A percentile compares a stretch with the other conserved stretches of the same genome.
Evolutionary conservation across 2,888 invertebrate species (phyloP).

Genomic region (Oligia fasciuncula): DNA sequence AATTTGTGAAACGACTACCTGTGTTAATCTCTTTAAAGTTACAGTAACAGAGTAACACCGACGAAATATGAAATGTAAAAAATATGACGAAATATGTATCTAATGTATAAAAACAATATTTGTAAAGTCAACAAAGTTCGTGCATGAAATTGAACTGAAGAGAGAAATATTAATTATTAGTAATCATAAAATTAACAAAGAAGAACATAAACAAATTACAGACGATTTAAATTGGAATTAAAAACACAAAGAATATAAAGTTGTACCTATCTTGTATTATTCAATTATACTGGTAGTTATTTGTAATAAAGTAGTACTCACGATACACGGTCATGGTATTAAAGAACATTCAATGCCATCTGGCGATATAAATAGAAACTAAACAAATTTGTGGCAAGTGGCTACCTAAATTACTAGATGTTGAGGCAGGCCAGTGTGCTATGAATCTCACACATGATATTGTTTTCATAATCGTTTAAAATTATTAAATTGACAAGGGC

Average conservation of each 20-base stretch:
- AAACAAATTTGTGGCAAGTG: neutral
- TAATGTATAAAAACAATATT: neutral
- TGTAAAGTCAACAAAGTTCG: neutral
- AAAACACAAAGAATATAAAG: slow-evolving; percentile 1
- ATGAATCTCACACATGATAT: slow-evolving; percentile 29
- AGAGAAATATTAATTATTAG: slow-evolving; percentile 1
- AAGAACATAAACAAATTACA: neutral
- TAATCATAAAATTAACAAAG: slow-evolving; percentile 4
- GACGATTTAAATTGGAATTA: neutral
- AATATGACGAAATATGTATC: no score
- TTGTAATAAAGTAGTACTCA: no score
- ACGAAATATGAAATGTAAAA: neutral
- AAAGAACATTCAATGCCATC: slow-evolving; percentile 42
- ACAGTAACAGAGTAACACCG: slow-evolving; percentile 6
- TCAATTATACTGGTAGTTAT: slow-evolving; percentile 11
- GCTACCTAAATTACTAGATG: slow-evolving; percentile 9
- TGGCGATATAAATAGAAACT: slow-evolving; percentile 31
- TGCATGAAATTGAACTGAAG: neutral
- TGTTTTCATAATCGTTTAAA: slow-evolving; percentile 61
- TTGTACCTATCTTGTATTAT: neutral
- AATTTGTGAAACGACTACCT: slow-evolving; percentile 64
- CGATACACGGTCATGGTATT: neutral
- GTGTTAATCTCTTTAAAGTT: slow-evolving; percentile 54
- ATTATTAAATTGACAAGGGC: slow-evolving; percentile 80
- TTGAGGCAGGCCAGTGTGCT: slow-evolving; percentile 18